These are phyloP conservation scores for Drosophila yakuba DNA, from an alignment of 1,140 invertebrate species.

Conservation along the genomic window DNA sequence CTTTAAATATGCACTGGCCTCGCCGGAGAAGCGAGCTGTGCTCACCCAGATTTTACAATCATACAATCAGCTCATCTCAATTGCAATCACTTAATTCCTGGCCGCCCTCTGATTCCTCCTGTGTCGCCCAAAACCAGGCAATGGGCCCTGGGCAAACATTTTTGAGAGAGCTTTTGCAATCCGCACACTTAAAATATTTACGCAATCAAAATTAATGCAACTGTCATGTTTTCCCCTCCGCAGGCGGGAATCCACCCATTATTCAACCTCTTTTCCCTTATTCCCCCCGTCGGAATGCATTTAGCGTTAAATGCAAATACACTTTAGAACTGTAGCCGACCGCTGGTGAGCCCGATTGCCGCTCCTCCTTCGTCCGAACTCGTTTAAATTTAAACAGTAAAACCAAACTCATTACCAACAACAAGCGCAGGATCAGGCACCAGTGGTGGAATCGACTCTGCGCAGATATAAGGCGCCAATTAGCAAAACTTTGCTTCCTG, in stretches of 20 bases:
- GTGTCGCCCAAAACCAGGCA: not conserved
- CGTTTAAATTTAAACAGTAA: conserved; percentile 82
- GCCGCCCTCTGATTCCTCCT: not conserved
- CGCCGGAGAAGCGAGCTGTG: conserved; percentile 7
- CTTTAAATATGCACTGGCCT: conserved; percentile 52
- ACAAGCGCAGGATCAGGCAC: conserved; percentile 52
- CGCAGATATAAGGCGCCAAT: not conserved
- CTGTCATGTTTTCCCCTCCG: conserved; percentile 69
- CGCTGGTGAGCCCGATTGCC: conserved; percentile 16
- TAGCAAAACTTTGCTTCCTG: not conserved
- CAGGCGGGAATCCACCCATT: conserved; percentile 14
- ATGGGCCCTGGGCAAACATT: conserved; percentile 57
- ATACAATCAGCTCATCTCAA: conserved; percentile 50
- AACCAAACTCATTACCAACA: conserved; percentile 83
- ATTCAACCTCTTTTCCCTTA: not conserved
- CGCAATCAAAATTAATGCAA: conserved; percentile 83
- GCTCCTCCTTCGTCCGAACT: conserved; percentile 9
- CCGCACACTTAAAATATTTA: conserved; percentile 78
- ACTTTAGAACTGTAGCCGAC: conserved; percentile 76
- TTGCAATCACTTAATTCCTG: conserved; percentile 44
- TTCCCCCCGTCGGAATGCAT: conserved; percentile 40
- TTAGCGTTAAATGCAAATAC: conserved; percentile 81
- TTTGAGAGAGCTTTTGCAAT: conserved; percentile 56
- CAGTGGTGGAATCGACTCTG: conserved; percentile 3
- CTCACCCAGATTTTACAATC: conserved; percentile 27